Conservation (phyloP, 2,888 invertebrate genomes). For the Rotaria socialis region DNA sequence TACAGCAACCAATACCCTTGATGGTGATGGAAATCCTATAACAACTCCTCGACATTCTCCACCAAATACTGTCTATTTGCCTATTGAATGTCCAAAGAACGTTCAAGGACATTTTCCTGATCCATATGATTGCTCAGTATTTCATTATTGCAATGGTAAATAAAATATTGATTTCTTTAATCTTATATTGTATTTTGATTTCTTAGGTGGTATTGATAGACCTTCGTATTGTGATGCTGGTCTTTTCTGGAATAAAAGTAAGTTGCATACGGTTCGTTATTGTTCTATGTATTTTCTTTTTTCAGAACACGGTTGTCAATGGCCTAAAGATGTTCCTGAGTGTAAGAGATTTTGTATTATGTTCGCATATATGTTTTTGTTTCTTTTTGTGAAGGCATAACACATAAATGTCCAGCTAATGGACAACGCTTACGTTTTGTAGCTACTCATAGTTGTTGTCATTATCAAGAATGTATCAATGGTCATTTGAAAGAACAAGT, state of each 20-base stretch:
- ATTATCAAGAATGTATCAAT: slow-evolving; percentile 45
- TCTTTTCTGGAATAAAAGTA: slow-evolving; percentile 40
- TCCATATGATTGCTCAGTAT: slow-evolving; percentile 45
- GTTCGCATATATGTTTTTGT: neutral
- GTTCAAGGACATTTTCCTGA: slow-evolving; percentile 37
- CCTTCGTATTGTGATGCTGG: slow-evolving; percentile 42
- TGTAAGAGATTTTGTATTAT: neutral
- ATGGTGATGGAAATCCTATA: neutral
- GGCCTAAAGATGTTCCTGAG: slow-evolving; percentile 1
- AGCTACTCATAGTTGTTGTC: slow-evolving; percentile 40
- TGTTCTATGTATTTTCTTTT: neutral
- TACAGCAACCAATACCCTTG: neutral
- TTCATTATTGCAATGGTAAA: slow-evolving; percentile 45
- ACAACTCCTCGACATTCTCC: neutral
- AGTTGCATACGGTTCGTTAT: neutral
- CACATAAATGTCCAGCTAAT: slow-evolving; percentile 38
- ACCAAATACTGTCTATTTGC: neutral
- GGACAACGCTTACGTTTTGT: slow-evolving; percentile 45
- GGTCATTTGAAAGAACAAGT: slow-evolving; percentile 44
- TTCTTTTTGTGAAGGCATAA: neutral
- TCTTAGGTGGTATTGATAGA: slow-evolving; percentile 38
- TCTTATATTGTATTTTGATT: neutral
- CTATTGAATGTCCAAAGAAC: slow-evolving; percentile 39
- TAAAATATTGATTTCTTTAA: neutral
- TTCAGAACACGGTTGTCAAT: slow-evolving; percentile 10